Percentiles rank a stretch among this genome's conserved stretches.
Evolutionary conservation across 2,888 invertebrate species (phyloP).

Genomic region (Eumerus sabulonum): DNA sequence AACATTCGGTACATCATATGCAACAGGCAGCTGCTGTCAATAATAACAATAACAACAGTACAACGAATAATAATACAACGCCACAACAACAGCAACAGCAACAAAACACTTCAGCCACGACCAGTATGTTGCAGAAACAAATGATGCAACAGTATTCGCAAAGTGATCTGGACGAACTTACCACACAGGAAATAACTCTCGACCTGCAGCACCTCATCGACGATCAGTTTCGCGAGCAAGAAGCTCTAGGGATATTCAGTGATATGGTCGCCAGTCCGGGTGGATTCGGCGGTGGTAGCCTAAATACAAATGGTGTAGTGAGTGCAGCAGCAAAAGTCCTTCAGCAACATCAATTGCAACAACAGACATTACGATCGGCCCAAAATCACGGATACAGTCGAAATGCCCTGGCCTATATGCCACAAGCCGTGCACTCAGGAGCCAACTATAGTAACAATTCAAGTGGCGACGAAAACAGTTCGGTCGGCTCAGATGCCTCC

Average conservation of each 20-base stretch:
- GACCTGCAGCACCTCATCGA: slow-evolving; percentile 95
- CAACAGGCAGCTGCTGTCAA: slow-evolving; percentile 75
- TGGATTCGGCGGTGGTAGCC: slow-evolving; percentile 76
- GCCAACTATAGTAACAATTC: slow-evolving; percentile 80
- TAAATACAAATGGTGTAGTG: slow-evolving; percentile 78
- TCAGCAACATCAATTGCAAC: slow-evolving; percentile 77
- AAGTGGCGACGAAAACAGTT: slow-evolving; percentile 81
- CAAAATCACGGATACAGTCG: slow-evolving; percentile 81
- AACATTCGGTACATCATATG: slow-evolving; percentile 78
- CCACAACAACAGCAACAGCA: slow-evolving; percentile 69
- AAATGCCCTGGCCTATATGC: slow-evolving; percentile 92
- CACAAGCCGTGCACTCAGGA: slow-evolving; percentile 90
- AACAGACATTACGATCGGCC: slow-evolving; percentile 77
- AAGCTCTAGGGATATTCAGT: slow-evolving; percentile 87
- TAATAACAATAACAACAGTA: slow-evolving; percentile 72
- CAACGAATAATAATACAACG: slow-evolving; percentile 66
- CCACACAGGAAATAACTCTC: slow-evolving; percentile 94
- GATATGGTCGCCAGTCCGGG: slow-evolving; percentile 86
- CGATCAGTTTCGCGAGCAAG: slow-evolving; percentile 92
- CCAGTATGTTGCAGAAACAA: slow-evolving; percentile 81
- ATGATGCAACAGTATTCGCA: slow-evolving; percentile 87
- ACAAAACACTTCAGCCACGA: slow-evolving; percentile 71
- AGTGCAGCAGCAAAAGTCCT: slow-evolving; percentile 78
- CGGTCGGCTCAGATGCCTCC: slow-evolving; percentile 85
- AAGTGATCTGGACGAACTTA: slow-evolving; percentile 92